Evolutionary conservation across 2,797 vertebrate species (phyloP), one percentile per base, ranked within the genome.

Genomic region (Thripadectes ignobilis): DNA sequence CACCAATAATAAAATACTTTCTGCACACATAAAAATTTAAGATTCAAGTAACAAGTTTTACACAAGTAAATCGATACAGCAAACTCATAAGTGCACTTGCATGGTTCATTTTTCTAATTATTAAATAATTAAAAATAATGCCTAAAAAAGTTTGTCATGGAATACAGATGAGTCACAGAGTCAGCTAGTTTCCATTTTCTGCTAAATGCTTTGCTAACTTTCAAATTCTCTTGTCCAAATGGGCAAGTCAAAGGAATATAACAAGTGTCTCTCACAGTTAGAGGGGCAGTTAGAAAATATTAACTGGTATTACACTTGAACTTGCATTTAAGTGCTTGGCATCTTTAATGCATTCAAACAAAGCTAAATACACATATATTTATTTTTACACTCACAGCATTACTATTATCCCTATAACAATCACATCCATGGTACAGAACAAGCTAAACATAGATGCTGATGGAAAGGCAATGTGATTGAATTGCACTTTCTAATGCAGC

Each of bases 401-500:
- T 26, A 49, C 41, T 62, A 14, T 82, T 67, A 52, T 32, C 65
- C 51, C 45, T 74, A 1, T 23, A 88, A 41, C 24, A 85, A 89
- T 36, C 63, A 57, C n/a, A 89, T 75, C 58, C 76, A 43, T 2
- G 22, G 49, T 76, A 68, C 41, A 63, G 45, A 84, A 81, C 68
- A 94, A 84, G 86, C 22, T 49, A 65, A 94, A 79, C 52, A 36
- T 0, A 74, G 32, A 84, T 54, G 79, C 26, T 80, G 55, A 26
- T 79, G 54, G 36, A 82, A 91, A 94, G 68, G 65, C 43, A 92
- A 26, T 16, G 38, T 17, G 22, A 57, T 6, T 57, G 55, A 58
- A 61, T n/a, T 59, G 29, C 24, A 59, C 66, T 76, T 96, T 69
- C 48, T 86, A 61, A 79, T 21, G 75, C 52, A 89, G 87, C 91